Percentiles rank a stretch among this genome's conserved stretches.
phyloP scores from a whole-genome alignment of 2,888 invertebrate genomes.

The Nezara viridula region DNA sequence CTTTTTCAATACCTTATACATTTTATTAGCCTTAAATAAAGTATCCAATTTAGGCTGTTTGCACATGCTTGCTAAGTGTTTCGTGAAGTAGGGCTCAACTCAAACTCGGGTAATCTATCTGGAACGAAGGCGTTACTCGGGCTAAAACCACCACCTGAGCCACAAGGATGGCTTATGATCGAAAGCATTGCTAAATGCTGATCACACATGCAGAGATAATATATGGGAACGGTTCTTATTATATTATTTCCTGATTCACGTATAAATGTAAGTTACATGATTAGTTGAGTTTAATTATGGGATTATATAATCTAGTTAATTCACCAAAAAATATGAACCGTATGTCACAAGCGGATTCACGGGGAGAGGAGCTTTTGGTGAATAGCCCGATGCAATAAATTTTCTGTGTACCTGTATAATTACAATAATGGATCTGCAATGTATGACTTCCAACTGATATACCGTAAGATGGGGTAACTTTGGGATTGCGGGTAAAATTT shows the following conservation, averaged over 20 bases:
- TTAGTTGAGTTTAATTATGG: too few species aligned
- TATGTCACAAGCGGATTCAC: too few species aligned
- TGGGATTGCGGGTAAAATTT: too few species aligned
- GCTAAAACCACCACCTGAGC: constrained; percentile 10
- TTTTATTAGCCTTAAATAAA: not conserved
- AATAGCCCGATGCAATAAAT: too few species aligned
- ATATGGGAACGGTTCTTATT: not conserved
- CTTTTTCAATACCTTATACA: not conserved
- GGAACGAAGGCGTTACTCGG: not conserved
- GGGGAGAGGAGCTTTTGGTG: too few species aligned
- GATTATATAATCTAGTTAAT: too few species aligned
- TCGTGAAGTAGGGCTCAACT: not conserved
- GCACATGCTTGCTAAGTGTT: constrained; percentile 11
- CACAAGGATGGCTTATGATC: not conserved
- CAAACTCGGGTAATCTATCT: not conserved
- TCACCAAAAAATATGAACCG: too few species aligned
- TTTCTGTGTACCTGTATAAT: too few species aligned
- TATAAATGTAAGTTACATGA: too few species aligned
- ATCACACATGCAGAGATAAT: not conserved
- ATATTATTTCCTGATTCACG: not conserved
- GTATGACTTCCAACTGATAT: too few species aligned
- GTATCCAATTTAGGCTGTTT: not conserved
- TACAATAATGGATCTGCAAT: too few species aligned
- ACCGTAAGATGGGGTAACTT: too few species aligned
- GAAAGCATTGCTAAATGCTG: not conserved